Base-by-base conservation (phyloP, 2,797 vertebrate genomes). In the Poecilia velifera region DNA sequence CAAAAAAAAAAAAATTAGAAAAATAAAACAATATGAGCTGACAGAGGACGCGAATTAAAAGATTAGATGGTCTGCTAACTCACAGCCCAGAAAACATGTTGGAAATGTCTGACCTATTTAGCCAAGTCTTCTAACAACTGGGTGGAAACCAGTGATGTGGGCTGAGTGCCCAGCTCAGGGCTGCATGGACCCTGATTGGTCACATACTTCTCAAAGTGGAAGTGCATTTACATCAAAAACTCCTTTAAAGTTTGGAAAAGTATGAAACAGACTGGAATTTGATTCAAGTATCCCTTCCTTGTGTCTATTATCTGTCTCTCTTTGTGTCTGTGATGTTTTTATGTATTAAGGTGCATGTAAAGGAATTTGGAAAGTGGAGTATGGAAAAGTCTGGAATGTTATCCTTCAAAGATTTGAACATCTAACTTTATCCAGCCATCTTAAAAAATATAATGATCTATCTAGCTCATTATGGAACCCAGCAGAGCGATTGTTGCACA, bases 91-190 rank as follows among this genome's bases (percentile, higher is more conserved):
- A 75, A 84, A 79, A 83, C 68, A 62, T 74, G 62, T 84, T 83
- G 39, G 36, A 82, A 81, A 89, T 78, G 74, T 87, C 72, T 90
- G 91, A 93, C 91, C 91, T 88, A 88, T 89, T 92, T 90, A 80
- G 83, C 14, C 62, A 7, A 45, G 7, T 86, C 82, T 74, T 80
- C 76, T 64, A 81, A 76, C 68, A 84, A 87, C 82, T 75, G 71
- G 82, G 79, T 76, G 71, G 77, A 74, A 79, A 51, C 55, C 45
- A 74, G 72, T 76, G 71, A 93, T 87, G 76, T 91, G 87, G 86
- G 84, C 89, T 93, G 92, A 93, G 91, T 93, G 89, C 62, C 66
- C 28, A 72, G 86, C 79, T 86, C 53, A 64, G 16, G 82, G 82
- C 81, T 86, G 66, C 46, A 31, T 59, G 77, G 57, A 76, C 79